phyloP scores from a whole-genome alignment of 1,140 invertebrate genomes.

The silkworm (Bombyx mori) region ASM3026992v2 NC_085113.1:10919001-10919500 shows the following conservation, averaged over 20 bases:
- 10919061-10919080: not conserved
- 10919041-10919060: not conserved
- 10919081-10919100: not conserved
- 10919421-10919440: constrained; percentile 3
- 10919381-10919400: not conserved
- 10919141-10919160: constrained; percentile 3
- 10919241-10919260: constrained; percentile 1
- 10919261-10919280: not conserved
- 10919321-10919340: constrained; percentile 1
- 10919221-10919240: not conserved
- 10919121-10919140: not conserved
- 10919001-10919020: constrained; percentile 50
- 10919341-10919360: constrained; percentile 3
- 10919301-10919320: not conserved
- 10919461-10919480: not conserved
- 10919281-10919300: not conserved
- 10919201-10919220: not conserved
- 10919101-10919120: not conserved
- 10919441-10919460: not conserved
- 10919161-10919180: not conserved
- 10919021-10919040: constrained; percentile 21
- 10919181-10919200: not conserved
- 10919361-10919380: constrained; percentile 3
- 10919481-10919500: not conserved
- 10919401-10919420: constrained; percentile 4